Evolutionary conservation across 2,113 vertebrate genomes (phyloP), one percentile per base, ranked within the genome.

Genomic region (Vulpes ferrilata): DNA sequence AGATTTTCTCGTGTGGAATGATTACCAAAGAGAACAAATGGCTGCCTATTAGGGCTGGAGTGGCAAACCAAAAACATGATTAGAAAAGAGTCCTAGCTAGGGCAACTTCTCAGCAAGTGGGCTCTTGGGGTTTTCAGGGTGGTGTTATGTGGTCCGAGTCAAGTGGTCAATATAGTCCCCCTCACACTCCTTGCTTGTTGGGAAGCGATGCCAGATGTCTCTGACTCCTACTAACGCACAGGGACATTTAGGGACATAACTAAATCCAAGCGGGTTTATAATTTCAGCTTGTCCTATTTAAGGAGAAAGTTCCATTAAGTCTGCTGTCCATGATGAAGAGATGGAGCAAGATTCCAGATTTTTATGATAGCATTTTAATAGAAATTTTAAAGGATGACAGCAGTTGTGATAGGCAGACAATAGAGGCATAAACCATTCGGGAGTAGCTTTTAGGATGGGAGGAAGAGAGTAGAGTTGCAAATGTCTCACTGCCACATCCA

Each of bases 1-100:
- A 99, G 90, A 88, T 99, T 99, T 48, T 99, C 99, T 90, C 91
- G 98, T 0, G 99, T 99, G 0, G 99, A 99, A 97, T 99, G 99
- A 95, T 98, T 99, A 84, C 99, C 99, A 86, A 99, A 99, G 67
- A 99, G 98, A 93, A 99, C 99, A 1, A 99, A 99, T 1, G 99
- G 99, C 98, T 99, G 99, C 23, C 99, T 98, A 92, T 98, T 99
- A 59, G 99, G 99, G 97, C 99, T 99, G 95, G 48, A 95, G 74
- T 11, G 43, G 15, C 60, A 95, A 91, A 81, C 16, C 22, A 97
- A 80, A 89, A 90, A 76, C 35, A 13, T 67, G 11, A 60, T 96
- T 83, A 98, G 92, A 87, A 86, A 89, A 95, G n/a, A 84, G 32
- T 78, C n/a, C 62, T 48, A 55, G 35, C 17, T 43, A 71, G 7